Evolutionary conservation across 2,113 vertebrate species (phyloP), one percentile per base, ranked within the genome.

Genomic region (Steatornis caripensis): DNA sequence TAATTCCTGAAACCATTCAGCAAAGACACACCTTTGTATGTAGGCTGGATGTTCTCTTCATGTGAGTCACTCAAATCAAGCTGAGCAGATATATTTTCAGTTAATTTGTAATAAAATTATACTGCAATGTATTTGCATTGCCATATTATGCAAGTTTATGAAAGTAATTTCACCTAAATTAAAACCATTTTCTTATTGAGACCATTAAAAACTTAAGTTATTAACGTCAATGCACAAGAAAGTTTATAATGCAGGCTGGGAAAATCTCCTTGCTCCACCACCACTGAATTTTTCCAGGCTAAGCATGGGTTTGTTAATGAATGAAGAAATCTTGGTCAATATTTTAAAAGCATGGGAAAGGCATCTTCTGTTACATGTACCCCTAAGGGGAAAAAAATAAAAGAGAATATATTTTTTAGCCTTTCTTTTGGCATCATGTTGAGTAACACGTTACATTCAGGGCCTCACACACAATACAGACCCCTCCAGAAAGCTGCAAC

Each of bases 61-160:
- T 14, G 11, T 58, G 60, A 97, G 78, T 96, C 79, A 91, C 62
- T 93, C 83, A 70, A 90, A 79, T 43, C 60, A 65, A 79, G 65
- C 30, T 87, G 30, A 95, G 70, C 29, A 97, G 84, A 91, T 80
- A 43, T 24, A 37, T 90, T 85, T 97, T 74, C 62, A 89, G 91
- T 96, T 93, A 89, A 91, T 90, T 89, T 95, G n/a, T 92, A 97
- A 96, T 54, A 49, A 95, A 94, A 87, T 95, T 87, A 78, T 48
- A 80, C 41, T 89, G 93, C 93, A 94, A 90, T 97, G 39, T 86
- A 71, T 78, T 90, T 96, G 72, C 82, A 89, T 91, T 93, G 83
- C 87, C 75, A 27, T 48, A 75, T 61, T 94, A 96, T 93, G 84
- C 69, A 75, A 70, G 94, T 92, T 92, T 90, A 79, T 90, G 43